Conservation (phyloP, 2,888 invertebrate species). For the Himalopsyche tibetana region DNA sequence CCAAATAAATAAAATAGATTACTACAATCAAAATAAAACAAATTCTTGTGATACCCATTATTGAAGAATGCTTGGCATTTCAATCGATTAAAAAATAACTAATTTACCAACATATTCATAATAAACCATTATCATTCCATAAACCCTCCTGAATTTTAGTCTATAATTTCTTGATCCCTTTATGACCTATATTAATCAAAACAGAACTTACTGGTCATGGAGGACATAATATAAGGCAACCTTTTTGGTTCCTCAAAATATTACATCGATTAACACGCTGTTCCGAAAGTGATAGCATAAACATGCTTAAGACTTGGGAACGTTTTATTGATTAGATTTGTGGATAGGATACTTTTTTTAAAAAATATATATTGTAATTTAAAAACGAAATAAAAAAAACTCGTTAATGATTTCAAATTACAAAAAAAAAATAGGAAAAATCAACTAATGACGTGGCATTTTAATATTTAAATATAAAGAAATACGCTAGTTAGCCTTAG, state of each 20-base stretch:
- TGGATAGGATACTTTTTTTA: no score
- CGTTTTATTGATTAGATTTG: no score
- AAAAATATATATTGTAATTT: no score
- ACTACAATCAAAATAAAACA: no score
- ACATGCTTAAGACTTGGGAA: no score
- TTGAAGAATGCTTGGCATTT: neutral
- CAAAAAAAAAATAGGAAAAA: no score
- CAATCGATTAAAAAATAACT: conserved; percentile 12
- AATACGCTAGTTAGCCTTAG: no score
- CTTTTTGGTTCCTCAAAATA: neutral
- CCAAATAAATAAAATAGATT: no score
- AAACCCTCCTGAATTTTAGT: conserved; percentile 9
- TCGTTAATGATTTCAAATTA: no score
- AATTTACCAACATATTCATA: neutral
- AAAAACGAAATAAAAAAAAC: no score
- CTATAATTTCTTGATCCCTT: neutral
- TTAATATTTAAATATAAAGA: no score
- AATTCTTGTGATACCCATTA: neutral
- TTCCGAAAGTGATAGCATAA: neutral
- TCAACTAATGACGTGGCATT: no score
- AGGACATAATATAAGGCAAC: neutral
- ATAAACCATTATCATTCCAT: conserved; percentile 10
- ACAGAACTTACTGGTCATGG: neutral
- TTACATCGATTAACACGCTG: neutral
- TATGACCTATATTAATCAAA: conserved; percentile 5